phyloP scores from a whole-genome alignment of 2,797 vertebrate genomes.

The Apogon hyalosoma region DNA sequence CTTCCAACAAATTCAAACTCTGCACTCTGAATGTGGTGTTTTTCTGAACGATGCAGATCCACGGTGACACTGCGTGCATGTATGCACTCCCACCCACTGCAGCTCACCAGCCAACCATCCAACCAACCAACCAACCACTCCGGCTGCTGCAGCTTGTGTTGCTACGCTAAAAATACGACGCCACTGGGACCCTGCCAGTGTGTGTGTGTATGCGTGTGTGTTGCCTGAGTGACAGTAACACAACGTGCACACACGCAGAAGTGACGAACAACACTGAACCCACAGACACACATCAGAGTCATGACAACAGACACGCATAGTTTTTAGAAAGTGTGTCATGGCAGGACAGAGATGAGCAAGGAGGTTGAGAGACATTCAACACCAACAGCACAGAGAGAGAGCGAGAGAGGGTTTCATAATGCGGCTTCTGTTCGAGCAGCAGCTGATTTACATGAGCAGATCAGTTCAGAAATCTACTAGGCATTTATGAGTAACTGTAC shows the following conservation, averaged over 20 bases:
- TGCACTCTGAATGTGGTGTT: not conserved
- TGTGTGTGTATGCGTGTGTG: constrained; percentile 30
- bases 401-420: not conserved
- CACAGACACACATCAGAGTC: constrained; percentile 13
- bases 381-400: not conserved
- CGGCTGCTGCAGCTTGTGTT: constrained; percentile 62
- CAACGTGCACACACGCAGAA: constrained; percentile 54
- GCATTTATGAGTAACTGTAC: not conserved
- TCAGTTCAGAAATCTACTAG: not conserved
- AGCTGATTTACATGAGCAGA: not conserved
- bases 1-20: too few species aligned
- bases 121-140: constrained; percentile 58
- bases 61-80: not conserved
- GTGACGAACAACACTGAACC: constrained; percentile 13
- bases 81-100: constrained; percentile 50
- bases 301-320: constrained; percentile 35
- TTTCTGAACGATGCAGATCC: not conserved
- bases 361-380: not conserved
- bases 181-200: constrained; percentile 19
- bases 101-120: constrained; percentile 59
- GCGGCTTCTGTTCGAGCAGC: not conserved
- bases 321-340: constrained; percentile 39
- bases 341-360: constrained; percentile 11
- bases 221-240: constrained; percentile 36
- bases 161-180: constrained; percentile 74